phyloP scores from a whole-genome alignment of 2,113 vertebrate genomes.

The Rhombomys opimus region DNA sequence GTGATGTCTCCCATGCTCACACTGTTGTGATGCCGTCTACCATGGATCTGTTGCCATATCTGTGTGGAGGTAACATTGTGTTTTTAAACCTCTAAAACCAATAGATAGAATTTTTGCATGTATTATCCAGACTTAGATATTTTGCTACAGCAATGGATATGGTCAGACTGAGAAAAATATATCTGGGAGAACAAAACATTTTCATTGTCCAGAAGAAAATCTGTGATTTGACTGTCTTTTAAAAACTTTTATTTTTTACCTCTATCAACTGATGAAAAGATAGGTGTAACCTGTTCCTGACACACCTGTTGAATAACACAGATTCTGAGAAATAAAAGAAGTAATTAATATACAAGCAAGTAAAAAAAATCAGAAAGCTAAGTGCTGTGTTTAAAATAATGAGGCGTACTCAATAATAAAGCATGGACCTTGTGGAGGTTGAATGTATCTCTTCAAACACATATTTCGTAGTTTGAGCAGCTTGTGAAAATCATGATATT shows the following conservation, averaged over 20 bases:
- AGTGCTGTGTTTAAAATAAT: background rate
- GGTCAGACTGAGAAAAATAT: background rate
- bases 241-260: slow-evolving; percentile 13
- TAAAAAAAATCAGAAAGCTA: background rate
- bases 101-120: background rate
- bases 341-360: background rate
- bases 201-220: background rate
- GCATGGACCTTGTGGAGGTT: background rate
- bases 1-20: no score
- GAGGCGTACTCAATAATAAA: background rate
- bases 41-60: background rate
- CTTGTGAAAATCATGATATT: background rate
- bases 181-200: background rate
- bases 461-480: slow-evolving; percentile 6
- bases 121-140: background rate
- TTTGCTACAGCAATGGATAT: background rate
- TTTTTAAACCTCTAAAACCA: background rate
- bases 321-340: slow-evolving; percentile 9
- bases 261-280: background rate
- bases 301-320: background rate
- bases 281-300: background rate
- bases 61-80: background rate
- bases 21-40: background rate
- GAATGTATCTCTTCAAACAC: slow-evolving; percentile 23
- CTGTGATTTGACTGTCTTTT: background rate